Evolutionary conservation across 2,888 invertebrate species (phyloP).

Genomic region (Seira sanloemensis): DNA sequence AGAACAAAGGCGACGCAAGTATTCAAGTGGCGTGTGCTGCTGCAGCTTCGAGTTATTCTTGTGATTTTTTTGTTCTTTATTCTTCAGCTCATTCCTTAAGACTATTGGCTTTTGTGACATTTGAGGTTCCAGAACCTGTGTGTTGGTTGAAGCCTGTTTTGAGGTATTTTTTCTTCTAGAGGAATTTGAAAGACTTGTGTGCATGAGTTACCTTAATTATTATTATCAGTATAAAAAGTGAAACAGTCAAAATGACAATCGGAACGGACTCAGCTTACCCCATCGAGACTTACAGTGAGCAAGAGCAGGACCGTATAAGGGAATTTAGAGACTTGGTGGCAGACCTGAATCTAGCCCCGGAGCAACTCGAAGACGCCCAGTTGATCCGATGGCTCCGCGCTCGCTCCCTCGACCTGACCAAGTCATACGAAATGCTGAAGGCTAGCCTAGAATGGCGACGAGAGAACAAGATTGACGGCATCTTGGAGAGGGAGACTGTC

Average conservation of each 20-base stretch:
- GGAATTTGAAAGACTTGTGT: too few relatives aligned
- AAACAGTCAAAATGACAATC: constrained; percentile 20
- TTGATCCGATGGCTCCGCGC: neutral
- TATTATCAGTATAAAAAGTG: too few relatives aligned
- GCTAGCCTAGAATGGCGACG: neutral
- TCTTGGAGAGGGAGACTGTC: constrained; percentile 19
- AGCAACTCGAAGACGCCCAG: neutral
- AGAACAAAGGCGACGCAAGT: too few relatives aligned
- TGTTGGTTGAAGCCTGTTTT: too few relatives aligned
- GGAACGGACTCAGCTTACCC: neutral
- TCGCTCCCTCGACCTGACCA: neutral
- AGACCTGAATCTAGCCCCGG: neutral
- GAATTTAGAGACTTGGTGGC: neutral
- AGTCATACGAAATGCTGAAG: neutral
- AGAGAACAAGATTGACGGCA: constrained; percentile 4
- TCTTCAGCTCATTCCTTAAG: too few relatives aligned
- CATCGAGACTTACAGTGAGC: constrained; percentile 15
- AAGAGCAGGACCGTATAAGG: constrained; percentile 7
- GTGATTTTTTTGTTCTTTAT: too few relatives aligned
- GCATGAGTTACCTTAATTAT: too few relatives aligned
- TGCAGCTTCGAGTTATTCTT: too few relatives aligned
- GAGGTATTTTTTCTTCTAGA: too few relatives aligned
- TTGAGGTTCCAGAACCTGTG: too few relatives aligned
- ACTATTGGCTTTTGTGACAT: too few relatives aligned
- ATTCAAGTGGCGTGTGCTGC: too few relatives aligned